phyloP scores from a whole-genome alignment of 37 sponge, comb jelly and placozoan species.

The Aplysina aerophoba region DNA sequence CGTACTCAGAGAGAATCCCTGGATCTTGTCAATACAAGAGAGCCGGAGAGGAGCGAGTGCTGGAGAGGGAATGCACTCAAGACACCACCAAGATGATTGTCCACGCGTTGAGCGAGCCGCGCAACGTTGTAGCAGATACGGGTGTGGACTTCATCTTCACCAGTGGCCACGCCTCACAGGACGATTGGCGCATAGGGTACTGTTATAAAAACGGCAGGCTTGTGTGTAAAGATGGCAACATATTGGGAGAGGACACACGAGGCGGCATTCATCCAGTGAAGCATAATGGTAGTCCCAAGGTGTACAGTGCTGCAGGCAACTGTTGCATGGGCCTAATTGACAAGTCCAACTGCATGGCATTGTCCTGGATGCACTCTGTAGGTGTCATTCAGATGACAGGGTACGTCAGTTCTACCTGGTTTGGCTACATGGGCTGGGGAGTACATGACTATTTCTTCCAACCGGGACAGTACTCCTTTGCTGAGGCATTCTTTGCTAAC shows the following conservation, averaged over 20 bases:
- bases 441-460: slow-evolving; percentile 69
- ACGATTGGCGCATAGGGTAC: slow-evolving; percentile 59
- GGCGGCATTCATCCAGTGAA: neutral
- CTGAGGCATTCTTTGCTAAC: slow-evolving; percentile 77
- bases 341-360: slow-evolving; percentile 62
- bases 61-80: slow-evolving; percentile 37
- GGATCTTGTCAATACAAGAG: slow-evolving; percentile 37
- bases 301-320: slow-evolving; percentile 72
- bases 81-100: slow-evolving; percentile 54
- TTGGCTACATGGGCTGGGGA: slow-evolving; percentile 79
- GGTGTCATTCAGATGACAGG: slow-evolving; percentile 76
- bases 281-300: slow-evolving; percentile 42
- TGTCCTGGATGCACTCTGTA: slow-evolving; percentile 80
- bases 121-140: slow-evolving; percentile 19
- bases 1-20: slow-evolving; percentile 54
- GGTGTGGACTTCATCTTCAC: slow-evolving; percentile 73
- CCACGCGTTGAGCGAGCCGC: slow-evolving; percentile 35
- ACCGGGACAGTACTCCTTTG: slow-evolving; percentile 57
- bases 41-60: neutral
- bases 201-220: slow-evolving; percentile 49
- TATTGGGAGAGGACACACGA: slow-evolving; percentile 25
- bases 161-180: slow-evolving; percentile 74
- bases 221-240: slow-evolving; percentile 32
- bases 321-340: slow-evolving; percentile 60
- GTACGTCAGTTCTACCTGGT: slow-evolving; percentile 65